These are phyloP conservation scores for Drosophila diplacantha DNA, from an alignment of 2,888 invertebrate genomes.

Conservation along the genomic window DNA sequence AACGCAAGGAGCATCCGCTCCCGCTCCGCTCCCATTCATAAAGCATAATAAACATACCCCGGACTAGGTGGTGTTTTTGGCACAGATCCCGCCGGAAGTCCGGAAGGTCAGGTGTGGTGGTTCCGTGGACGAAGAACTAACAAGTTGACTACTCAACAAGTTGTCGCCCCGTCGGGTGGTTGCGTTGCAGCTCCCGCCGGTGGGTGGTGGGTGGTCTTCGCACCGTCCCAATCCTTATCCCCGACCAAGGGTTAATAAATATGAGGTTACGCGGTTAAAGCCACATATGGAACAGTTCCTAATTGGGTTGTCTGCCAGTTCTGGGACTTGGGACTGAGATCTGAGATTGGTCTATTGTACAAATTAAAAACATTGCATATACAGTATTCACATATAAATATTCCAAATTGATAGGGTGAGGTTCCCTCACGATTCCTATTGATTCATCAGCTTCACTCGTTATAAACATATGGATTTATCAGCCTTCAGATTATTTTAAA, in stretches of 20 bases:
- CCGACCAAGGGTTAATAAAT: constrained; percentile 1
- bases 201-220: constrained; percentile 19
- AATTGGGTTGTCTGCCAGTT: background rate
- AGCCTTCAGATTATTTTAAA: no score
- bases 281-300: background rate
- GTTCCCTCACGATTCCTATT: no score
- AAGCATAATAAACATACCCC: constrained; percentile 65
- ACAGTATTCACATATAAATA: no score
- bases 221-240: background rate
- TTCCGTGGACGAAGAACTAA: constrained; percentile 37
- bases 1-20: constrained; percentile 48
- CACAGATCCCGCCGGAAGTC: constrained; percentile 35
- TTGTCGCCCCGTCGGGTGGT: constrained; percentile 48
- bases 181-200: constrained; percentile 19
- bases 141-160: constrained; percentile 57
- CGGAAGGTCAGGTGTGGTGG: constrained; percentile 38
- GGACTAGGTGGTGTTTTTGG: constrained; percentile 45
- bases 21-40: constrained; percentile 65
- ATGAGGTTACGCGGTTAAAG: constrained; percentile 25
- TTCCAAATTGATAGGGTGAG: background rate
- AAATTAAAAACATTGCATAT: no score
- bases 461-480: no score
- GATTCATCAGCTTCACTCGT: no score
- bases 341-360: background rate
- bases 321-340: background rate